These are phyloP conservation scores for Archips crataeganus DNA, from an alignment of 2,888 invertebrate species.

Conservation along the genomic window DNA sequence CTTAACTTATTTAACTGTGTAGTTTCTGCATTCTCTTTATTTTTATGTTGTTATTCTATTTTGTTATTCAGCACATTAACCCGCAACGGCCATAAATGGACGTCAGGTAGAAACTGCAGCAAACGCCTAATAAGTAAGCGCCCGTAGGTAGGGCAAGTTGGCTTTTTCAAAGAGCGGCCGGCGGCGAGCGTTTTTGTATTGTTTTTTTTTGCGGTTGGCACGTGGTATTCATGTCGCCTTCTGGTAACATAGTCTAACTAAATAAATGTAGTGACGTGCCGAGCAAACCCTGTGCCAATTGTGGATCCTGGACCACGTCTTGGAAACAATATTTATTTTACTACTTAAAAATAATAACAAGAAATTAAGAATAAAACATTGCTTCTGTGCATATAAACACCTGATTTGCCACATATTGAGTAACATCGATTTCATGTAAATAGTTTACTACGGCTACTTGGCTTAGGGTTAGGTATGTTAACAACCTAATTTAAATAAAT, in stretches of 20 bases:
- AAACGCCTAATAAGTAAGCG: no score
- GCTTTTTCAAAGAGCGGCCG: no score
- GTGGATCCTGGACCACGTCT: background rate
- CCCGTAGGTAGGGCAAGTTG: no score
- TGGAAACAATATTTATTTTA: background rate
- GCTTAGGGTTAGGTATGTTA: background rate
- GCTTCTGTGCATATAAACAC: background rate
- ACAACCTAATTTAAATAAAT: background rate
- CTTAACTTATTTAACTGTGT: background rate
- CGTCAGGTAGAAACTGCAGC: background rate
- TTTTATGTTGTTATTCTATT: background rate
- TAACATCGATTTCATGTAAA: slow-evolving; percentile 23
- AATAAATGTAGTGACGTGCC: background rate
- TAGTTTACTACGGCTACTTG: slow-evolving; percentile 8
- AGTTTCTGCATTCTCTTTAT: background rate
- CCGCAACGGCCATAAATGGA: background rate
- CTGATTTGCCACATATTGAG: slow-evolving; percentile 32
- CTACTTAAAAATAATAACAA: background rate
- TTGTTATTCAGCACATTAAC: background rate
- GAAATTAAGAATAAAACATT: background rate
- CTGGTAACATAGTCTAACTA: background rate
- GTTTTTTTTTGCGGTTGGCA: no score
- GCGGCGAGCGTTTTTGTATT: background rate
- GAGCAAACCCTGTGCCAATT: background rate
- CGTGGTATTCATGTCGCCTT: no score